phyloP scores from a whole-genome alignment of 2,888 invertebrate genomes.

The Heliconius hortense region DNA sequence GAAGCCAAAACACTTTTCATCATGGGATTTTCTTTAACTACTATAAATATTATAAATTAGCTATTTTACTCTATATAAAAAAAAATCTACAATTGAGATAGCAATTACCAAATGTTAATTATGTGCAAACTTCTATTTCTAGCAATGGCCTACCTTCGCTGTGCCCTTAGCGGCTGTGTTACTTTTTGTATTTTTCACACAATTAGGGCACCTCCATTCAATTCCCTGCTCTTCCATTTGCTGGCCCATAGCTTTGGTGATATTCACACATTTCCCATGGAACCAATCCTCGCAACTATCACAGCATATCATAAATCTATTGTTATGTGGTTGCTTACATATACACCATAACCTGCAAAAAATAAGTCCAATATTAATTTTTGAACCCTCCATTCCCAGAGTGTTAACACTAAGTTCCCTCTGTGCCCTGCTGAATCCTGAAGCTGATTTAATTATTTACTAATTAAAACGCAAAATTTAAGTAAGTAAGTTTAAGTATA shows the following conservation, averaged over 20 bases:
- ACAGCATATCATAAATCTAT: constrained; percentile 98
- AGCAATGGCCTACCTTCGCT: constrained; percentile 52
- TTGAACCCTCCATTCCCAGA: too few species aligned
- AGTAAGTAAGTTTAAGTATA: neutral
- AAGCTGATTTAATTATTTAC: too few species aligned
- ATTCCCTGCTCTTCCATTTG: constrained; percentile 94
- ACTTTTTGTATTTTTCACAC: constrained; percentile 82
- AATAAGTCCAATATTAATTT: neutral
- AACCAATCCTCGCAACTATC: constrained; percentile 98
- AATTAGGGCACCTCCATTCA: constrained; percentile 95
- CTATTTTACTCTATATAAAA: too few species aligned
- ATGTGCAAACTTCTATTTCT: neutral
- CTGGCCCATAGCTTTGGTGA: constrained; percentile 94
- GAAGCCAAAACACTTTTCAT: neutral
- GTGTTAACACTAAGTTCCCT: too few species aligned
- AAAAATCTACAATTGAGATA: neutral
- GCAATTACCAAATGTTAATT: constrained; percentile 10
- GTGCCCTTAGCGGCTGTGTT: constrained; percentile 50
- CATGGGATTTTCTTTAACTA: too few species aligned
- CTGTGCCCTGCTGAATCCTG: too few species aligned
- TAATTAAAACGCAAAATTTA: neutral
- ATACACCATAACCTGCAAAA: constrained; percentile 92
- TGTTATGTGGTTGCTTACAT: constrained; percentile 96
- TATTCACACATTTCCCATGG: constrained; percentile 97
- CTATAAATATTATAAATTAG: too few species aligned